Evolutionary conservation across 2,113 vertebrate species (phyloP), one percentile per base, ranked within the genome.

Genomic region (Saccopteryx bilineata): DNA sequence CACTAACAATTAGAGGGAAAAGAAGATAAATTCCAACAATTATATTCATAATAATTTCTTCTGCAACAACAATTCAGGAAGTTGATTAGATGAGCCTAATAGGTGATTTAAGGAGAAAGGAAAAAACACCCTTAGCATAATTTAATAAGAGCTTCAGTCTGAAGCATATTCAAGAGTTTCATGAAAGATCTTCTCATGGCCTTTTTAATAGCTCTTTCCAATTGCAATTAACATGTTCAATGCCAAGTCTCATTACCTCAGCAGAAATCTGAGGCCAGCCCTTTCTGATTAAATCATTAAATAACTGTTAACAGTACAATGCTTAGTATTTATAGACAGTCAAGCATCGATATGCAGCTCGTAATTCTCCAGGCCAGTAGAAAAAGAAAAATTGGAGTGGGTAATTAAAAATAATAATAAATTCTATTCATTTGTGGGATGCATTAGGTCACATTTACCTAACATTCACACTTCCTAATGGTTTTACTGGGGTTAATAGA

Each of bases 181-280:
- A 96, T 80, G 84, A 96, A 98, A 98, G 94, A 97, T 90, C 96
- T 98, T 97, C 94, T 96, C 92, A 39, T 0, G 58, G 97, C 97
- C 93, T 90, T 98, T 96, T 96, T 97, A 98, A 98, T 98, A 98
- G 97, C 96, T 97, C 94, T 97, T 98, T 97, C 94, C 81, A 86
- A 81, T 96, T 98, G 89, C 96, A 98, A 98, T 98, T 98, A 98
- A 98, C 97, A 96, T 98, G 92, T 98, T 95, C 97, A 96, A 97
- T 97, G 96, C 97, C 97, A 97, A 31, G 69, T 87, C 86, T 96
- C 89, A 88, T 90, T 94, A 50, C 87, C 58, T 90, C 93, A 81
- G 93, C 91, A 91, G 80, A 93, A 84, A 95, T 58, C 86, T 81
- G 72, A 93, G 69, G 58, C 79, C 21, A 94, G 63, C 21, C 76